Conservation (phyloP, 2,888 invertebrate species). For the Oasisia sp. region DNA sequence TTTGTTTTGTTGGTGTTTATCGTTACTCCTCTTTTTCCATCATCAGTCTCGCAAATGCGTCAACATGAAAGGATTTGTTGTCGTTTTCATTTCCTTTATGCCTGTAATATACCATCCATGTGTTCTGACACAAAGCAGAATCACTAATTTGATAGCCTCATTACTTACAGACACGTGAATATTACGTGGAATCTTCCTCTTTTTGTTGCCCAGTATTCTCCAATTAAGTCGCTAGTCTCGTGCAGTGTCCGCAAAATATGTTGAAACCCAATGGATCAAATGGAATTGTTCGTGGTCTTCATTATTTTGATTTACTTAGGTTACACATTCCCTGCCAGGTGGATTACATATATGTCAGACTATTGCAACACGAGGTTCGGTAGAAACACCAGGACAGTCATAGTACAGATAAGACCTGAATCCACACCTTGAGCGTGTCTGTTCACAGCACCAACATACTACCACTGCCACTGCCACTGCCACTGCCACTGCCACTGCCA, state of each 20-base stretch:
- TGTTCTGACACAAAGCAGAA: not conserved
- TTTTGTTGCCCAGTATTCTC: not conserved
- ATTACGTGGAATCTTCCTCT: no score
- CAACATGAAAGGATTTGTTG: not conserved
- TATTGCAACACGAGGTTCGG: no score
- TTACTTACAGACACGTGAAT: not conserved
- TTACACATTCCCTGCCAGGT: not conserved
- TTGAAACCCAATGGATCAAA: not conserved
- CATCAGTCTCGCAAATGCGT: not conserved
- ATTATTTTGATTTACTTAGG: not conserved
- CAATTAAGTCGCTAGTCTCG: not conserved
- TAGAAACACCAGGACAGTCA: no score
- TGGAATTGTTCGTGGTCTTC: not conserved
- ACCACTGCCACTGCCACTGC: no score
- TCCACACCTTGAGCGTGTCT: no score
- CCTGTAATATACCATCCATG: not conserved
- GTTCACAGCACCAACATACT: no score
- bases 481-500: no score
- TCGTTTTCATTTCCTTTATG: not conserved
- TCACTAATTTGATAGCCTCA: no score
- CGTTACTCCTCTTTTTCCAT: no score
- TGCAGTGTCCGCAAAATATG: not conserved
- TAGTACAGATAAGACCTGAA: no score
- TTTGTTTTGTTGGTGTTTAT: no score
- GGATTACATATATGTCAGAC: not conserved